These are phyloP conservation scores for Ctenosaura bakeri DNA, from an alignment of 2,797 vertebrate genomes.

Conservation along the genomic window DNA sequence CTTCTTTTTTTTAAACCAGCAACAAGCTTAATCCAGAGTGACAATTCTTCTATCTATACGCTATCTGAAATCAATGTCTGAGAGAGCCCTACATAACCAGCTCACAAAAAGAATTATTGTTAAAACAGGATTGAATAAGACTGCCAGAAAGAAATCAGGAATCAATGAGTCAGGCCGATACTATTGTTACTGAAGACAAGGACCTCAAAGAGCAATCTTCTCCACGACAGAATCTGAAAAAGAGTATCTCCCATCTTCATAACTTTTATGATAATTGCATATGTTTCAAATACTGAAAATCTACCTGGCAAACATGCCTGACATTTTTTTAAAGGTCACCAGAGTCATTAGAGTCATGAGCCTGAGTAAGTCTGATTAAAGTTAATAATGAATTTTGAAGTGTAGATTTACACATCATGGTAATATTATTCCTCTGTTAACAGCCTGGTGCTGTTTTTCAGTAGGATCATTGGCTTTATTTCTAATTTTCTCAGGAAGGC, in stretches of 20 bases:
- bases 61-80: not conserved
- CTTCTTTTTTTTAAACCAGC: not conserved
- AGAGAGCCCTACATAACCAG: slow-evolving; percentile 8
- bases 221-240: slow-evolving; percentile 37
- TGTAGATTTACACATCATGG: slow-evolving; percentile 34
- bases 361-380: slow-evolving; percentile 58
- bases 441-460: slow-evolving; percentile 27
- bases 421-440: slow-evolving; percentile 53
- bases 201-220: slow-evolving; percentile 39
- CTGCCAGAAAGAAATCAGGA: not conserved
- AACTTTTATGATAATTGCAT: slow-evolving; percentile 60
- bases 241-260: slow-evolving; percentile 30
- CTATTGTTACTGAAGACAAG: slow-evolving; percentile 40
- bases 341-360: slow-evolving; percentile 57
- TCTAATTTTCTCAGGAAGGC: slow-evolving; percentile 37
- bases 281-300: slow-evolving; percentile 57
- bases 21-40: not conserved
- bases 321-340: slow-evolving; percentile 64
- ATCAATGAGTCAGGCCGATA: slow-evolving; percentile 9
- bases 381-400: slow-evolving; percentile 54
- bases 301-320: slow-evolving; percentile 55
- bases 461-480: slow-evolving; percentile 6
- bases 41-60: not conserved
- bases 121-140: slow-evolving; percentile 34
- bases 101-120: slow-evolving; percentile 24